Evolutionary conservation across 2,113 vertebrate genomes (phyloP).

Genomic region (Heteronetta atricapilla): DNA sequence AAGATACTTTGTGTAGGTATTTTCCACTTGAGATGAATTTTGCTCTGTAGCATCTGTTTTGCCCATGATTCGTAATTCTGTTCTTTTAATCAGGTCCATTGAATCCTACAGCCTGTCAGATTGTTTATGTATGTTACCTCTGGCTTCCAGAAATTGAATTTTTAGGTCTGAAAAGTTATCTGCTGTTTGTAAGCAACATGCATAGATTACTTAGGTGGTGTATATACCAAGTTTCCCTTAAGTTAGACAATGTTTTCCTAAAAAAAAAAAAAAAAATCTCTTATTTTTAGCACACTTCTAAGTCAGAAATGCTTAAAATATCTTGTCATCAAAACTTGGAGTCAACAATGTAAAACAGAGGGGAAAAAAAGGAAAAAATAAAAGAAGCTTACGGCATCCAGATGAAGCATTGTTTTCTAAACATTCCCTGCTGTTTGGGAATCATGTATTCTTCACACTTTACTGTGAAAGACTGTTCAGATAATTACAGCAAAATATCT

Average conservation of each 20-base stretch:
- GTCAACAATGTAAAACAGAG: constrained; percentile 57
- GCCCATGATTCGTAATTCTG: neutral
- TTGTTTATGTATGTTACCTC: neutral
- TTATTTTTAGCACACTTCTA: constrained; percentile 59
- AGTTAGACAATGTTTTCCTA: constrained; percentile 50
- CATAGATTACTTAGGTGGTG: neutral
- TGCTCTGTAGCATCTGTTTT: neutral
- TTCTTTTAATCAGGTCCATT: neutral
- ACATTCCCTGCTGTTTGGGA: constrained; percentile 15
- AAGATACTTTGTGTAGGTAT: neutral
- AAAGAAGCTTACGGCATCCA: constrained; percentile 41
- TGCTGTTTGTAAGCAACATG: neutral
- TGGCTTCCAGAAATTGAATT: neutral
- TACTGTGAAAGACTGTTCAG: neutral
- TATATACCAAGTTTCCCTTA: neutral
- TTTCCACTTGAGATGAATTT: neutral
- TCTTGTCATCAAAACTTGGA: constrained; percentile 65
- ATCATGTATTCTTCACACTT: neutral
- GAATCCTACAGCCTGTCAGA: neutral
- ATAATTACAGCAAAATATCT: constrained; percentile 32
- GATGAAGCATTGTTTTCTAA: constrained; percentile 46
- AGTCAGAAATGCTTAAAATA: constrained; percentile 62
- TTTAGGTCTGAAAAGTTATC: neutral
- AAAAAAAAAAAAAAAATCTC: neutral
- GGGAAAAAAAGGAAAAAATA: constrained; percentile 54